phyloP scores from a whole-genome alignment of 2,888 invertebrate genomes.

The Zaprionus bogoriensis region DNA sequence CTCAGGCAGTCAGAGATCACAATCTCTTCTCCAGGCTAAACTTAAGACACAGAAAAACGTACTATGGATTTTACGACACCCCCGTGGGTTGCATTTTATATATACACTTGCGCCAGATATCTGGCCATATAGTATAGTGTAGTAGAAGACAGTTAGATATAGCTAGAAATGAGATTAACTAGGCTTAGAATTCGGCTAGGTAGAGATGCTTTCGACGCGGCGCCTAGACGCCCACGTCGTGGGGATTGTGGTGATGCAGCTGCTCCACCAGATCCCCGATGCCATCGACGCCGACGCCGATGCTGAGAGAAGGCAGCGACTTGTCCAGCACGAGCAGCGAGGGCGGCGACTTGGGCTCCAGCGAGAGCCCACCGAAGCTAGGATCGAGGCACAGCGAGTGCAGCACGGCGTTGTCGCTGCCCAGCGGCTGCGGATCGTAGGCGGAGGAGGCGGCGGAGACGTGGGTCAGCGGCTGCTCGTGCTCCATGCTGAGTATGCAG shows the following conservation, averaged over 20 bases:
- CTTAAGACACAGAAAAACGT: neutral
- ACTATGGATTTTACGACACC: neutral
- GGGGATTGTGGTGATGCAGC: constrained; percentile 53
- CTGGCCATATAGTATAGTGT: neutral
- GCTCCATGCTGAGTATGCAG: constrained; percentile 83
- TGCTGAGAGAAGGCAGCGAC: constrained; percentile 78
- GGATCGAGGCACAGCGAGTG: constrained; percentile 67
- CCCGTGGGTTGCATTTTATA: neutral
- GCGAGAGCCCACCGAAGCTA: constrained; percentile 52
- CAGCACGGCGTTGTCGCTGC: constrained; percentile 23
- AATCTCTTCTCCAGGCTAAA: no score
- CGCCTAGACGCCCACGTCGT: constrained; percentile 25
- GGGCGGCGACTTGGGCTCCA: constrained; percentile 76
- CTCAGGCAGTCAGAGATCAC: no score
- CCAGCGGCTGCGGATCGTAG: constrained; percentile 20
- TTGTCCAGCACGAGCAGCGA: constrained; percentile 81
- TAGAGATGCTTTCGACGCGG: constrained; percentile 14
- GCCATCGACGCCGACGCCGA: constrained; percentile 80
- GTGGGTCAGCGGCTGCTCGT: constrained; percentile 55
- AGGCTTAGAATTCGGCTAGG: constrained; percentile 51
- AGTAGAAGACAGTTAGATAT: constrained; percentile 10
- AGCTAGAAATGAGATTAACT: constrained; percentile 54
- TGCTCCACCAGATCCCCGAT: constrained; percentile 81
- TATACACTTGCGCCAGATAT: neutral
- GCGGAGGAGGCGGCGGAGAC: constrained; percentile 9